A percentile compares a stretch with the other conserved stretches of the same genome.
phyloP scores from a whole-genome alignment of 2,113 vertebrate genomes.

The Cichladusa arquata region DNA sequence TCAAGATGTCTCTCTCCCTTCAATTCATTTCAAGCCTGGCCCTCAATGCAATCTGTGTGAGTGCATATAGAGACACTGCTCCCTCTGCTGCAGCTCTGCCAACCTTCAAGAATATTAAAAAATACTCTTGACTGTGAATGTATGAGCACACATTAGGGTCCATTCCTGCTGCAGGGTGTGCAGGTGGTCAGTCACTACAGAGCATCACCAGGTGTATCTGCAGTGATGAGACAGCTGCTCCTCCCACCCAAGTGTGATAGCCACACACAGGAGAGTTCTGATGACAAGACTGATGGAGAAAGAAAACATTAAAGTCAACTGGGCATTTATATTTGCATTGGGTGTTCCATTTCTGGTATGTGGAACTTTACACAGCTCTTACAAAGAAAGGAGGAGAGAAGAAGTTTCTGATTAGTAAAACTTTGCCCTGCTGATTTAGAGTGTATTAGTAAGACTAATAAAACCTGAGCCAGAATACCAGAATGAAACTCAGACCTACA shows the following conservation, averaged over 20 bases:
- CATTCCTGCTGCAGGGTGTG: not conserved
- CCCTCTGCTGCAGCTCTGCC: not conserved
- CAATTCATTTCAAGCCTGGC: not conserved
- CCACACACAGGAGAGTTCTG: not conserved
- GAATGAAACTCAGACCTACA: not conserved
- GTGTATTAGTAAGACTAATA: not conserved
- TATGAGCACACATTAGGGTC: not conserved
- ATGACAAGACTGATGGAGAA: not conserved
- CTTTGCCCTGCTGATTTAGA: not conserved
- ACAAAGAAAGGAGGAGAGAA: not conserved
- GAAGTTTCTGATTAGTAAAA: not conserved
- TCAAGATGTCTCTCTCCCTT: not conserved
- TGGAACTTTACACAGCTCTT: not conserved
- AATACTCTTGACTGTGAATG: not conserved
- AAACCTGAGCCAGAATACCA: not conserved
- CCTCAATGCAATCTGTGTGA: not conserved
- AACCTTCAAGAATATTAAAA: not conserved
- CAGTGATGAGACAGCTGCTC: not conserved
- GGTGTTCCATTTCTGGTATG: constrained; percentile 3
- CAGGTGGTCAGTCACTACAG: not conserved
- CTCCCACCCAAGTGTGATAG: not conserved
- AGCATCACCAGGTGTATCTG: not conserved
- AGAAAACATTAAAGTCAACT: not conserved
- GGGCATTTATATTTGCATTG: not conserved
- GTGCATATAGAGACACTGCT: not conserved